Evolutionary conservation across 2,113 vertebrate genomes (phyloP).

Genomic region (Corythaixoides concolor): DNA sequence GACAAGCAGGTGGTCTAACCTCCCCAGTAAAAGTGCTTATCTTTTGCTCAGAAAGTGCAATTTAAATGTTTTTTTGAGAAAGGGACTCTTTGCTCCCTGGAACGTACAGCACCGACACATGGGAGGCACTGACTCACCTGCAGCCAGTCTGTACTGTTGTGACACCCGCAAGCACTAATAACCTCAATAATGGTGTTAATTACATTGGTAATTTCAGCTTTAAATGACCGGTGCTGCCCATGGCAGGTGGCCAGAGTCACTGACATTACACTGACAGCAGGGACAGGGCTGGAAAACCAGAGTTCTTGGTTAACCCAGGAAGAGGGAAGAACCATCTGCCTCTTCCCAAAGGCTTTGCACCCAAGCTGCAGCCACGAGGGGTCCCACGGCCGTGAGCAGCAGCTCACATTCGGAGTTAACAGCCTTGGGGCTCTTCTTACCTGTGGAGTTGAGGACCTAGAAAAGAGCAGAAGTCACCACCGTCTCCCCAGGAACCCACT

Average conservation of each 20-base stretch:
- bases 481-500: background rate
- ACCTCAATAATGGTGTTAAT: background rate
- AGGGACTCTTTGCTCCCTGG: background rate
- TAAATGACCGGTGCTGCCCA: background rate
- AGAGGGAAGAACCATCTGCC: background rate
- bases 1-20: background rate
- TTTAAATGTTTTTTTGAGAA: background rate
- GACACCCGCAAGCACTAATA: background rate
- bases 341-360: background rate
- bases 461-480: background rate
- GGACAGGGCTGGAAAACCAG: background rate
- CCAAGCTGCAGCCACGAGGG: accelerated
- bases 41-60: background rate
- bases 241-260: background rate
- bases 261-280: accelerated
- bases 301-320: background rate
- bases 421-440: background rate
- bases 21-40: background rate
- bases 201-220: background rate
- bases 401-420: background rate
- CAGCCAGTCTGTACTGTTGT: background rate
- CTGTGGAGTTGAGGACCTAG: background rate
- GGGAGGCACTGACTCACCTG: background rate
- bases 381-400: accelerated
- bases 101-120: accelerated